Percentiles rank a stretch among this genome's conserved stretches.
These are phyloP conservation scores for Petrophora chlorosata DNA, from an alignment of 2,888 invertebrate species.

Conservation along the genomic window DNA sequence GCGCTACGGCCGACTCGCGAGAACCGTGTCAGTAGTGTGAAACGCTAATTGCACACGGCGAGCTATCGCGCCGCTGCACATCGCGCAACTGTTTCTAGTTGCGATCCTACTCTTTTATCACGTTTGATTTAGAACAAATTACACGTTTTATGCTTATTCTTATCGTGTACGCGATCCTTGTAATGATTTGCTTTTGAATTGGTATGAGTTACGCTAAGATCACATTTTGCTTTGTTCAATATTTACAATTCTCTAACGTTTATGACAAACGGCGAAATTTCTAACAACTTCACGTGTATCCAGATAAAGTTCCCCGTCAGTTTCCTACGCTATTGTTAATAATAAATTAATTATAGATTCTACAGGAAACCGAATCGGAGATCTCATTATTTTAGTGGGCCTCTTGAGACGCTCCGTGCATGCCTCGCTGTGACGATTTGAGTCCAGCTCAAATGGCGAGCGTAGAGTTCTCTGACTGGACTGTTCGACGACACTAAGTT, in stretches of 20 bases:
- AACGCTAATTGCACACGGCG: slow-evolving; percentile 75
- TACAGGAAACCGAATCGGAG: slow-evolving; percentile 83
- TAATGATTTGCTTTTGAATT: slow-evolving; percentile 2
- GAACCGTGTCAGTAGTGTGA: slow-evolving; percentile 84
- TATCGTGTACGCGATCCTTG: slow-evolving; percentile 11
- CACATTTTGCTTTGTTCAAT: slow-evolving; percentile 1
- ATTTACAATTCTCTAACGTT: slow-evolving; percentile 23
- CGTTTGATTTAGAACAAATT: slow-evolving; percentile 28
- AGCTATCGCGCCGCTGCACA: slow-evolving; percentile 62
- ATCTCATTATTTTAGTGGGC: slow-evolving; percentile 73
- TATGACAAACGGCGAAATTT: slow-evolving; percentile 64
- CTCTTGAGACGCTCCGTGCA: slow-evolving; percentile 74
- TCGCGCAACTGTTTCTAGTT: slow-evolving; percentile 47
- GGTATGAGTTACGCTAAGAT: background rate
- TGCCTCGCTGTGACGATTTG: slow-evolving; percentile 78
- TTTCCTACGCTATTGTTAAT: slow-evolving; percentile 79
- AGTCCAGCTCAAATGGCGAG: slow-evolving; percentile 82
- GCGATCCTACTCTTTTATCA: slow-evolving; percentile 43
- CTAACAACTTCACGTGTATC: slow-evolving; percentile 39
- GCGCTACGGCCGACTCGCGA: slow-evolving; percentile 66
- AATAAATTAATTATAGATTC: slow-evolving; percentile 83
- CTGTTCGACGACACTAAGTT: slow-evolving; percentile 63
- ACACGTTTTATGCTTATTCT: slow-evolving; percentile 19
- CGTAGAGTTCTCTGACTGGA: slow-evolving; percentile 66
- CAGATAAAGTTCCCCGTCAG: slow-evolving; percentile 79